phyloP scores from a whole-genome alignment of 1,140 invertebrate species.

The Meteorus sp. region DNA sequence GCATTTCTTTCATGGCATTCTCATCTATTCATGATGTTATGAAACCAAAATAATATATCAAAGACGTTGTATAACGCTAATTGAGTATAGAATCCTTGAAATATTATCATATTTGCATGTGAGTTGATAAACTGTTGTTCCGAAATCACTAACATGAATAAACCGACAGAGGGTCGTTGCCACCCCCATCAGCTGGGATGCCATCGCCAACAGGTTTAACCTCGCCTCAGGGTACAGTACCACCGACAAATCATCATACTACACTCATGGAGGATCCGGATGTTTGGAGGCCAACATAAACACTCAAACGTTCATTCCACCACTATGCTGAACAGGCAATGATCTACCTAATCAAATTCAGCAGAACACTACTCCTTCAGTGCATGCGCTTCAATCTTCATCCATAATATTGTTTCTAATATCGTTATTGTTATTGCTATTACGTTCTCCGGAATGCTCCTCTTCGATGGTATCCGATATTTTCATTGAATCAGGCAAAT shows the following conservation, averaged over 20 bases:
- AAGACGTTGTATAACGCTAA: too few species aligned
- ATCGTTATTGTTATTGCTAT: background rate
- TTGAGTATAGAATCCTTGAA: too few species aligned
- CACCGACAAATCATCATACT: slow-evolving; percentile 70
- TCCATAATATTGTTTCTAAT: background rate
- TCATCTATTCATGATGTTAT: too few species aligned
- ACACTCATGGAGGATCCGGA: slow-evolving; percentile 87
- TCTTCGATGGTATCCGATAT: too few species aligned
- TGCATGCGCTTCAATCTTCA: too few species aligned
- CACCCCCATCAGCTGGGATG: slow-evolving; percentile 81
- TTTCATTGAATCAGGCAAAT: too few species aligned
- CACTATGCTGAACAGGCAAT: slow-evolving; percentile 58
- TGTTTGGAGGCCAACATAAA: slow-evolving; percentile 87
- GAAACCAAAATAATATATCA: too few species aligned
- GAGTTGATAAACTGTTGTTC: slow-evolving; percentile 8
- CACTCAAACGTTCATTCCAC: slow-evolving; percentile 44
- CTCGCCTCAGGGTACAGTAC: slow-evolving; percentile 65
- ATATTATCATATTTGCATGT: background rate
- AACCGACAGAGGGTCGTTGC: slow-evolving; percentile 72
- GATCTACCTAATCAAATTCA: slow-evolving; percentile 41
- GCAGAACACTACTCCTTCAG: slow-evolving; percentile 24
- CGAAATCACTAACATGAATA: too few species aligned
- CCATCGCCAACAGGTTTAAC: slow-evolving; percentile 60
- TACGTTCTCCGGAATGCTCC: too few species aligned
- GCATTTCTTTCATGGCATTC: too few species aligned